Conservation (phyloP, 2,113 vertebrate species). For the Octodon degus region DNA sequence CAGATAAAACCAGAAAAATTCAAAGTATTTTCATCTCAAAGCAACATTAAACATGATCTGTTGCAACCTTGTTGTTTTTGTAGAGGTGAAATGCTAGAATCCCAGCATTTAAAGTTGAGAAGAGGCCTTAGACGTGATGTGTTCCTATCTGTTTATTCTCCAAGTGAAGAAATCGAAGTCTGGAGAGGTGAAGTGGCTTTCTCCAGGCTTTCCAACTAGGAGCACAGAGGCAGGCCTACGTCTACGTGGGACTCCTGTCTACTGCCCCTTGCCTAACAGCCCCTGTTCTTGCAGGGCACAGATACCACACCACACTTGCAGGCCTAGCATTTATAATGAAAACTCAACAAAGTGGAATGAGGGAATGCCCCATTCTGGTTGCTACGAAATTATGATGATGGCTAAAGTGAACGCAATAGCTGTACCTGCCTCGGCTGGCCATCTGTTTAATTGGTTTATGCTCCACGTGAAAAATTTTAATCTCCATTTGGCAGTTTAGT, state of each 20-base stretch:
- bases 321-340: background rate
- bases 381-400: background rate
- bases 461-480: background rate
- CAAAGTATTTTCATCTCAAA: background rate
- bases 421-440: background rate
- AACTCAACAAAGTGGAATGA: background rate
- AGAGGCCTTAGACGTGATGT: background rate
- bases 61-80: background rate
- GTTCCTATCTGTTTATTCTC: background rate
- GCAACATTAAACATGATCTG: background rate
- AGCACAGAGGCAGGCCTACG: background rate
- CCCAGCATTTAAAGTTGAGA: background rate
- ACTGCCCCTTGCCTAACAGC: background rate
- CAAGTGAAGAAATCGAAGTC: background rate
- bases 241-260: background rate
- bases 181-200: background rate
- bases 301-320: background rate
- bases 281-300: background rate
- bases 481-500: background rate
- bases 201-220: background rate
- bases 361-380: background rate
- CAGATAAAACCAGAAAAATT: slow-evolving; percentile 17
- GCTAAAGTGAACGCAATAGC: background rate
- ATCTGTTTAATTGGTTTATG: background rate
- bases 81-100: background rate